Conservation (phyloP, 2,113 vertebrate species). For the Pangasianodon hypophthalmus region DNA sequence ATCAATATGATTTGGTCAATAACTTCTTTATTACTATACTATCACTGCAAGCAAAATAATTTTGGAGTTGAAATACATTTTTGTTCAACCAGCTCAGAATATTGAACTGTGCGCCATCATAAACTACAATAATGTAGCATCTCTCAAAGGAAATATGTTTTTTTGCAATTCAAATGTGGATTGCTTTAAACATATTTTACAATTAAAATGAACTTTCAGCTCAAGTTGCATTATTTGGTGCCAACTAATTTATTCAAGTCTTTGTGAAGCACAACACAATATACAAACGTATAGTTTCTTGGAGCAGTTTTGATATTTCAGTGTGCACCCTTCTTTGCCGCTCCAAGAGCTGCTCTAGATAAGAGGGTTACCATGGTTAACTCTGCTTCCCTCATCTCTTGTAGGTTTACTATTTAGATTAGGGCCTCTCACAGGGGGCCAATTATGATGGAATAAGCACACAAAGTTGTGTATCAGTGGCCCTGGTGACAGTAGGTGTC, state of each 20-base stretch:
- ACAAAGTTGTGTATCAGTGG: conserved; percentile 46
- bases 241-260: conserved; percentile 36
- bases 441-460: conserved; percentile 48
- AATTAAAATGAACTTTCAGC: conserved; percentile 33
- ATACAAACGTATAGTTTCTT: background rate
- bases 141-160: conserved; percentile 59
- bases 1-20: conserved; percentile 99
- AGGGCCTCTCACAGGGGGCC: conserved; percentile 47
- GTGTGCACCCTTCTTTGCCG: background rate
- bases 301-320: background rate
- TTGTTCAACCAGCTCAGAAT: conserved; percentile 78
- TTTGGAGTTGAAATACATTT: conserved; percentile 98
- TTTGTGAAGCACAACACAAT: background rate
- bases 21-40: conserved; percentile 99
- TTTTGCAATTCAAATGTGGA: conserved; percentile 60
- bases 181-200: conserved; percentile 40
- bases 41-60: conserved; percentile 94
- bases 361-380: background rate
- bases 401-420: conserved; percentile 27
- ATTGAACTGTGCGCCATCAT: conserved; percentile 88
- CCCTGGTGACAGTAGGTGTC: conserved; percentile 38
- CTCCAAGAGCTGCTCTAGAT: conserved; percentile 36
- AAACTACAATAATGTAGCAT: conserved; percentile 62
- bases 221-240: conserved; percentile 38
- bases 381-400: conserved; percentile 11